phyloP scores from a whole-genome alignment of 2,797 vertebrate species.

The Epinephelus malabaricus region DNA sequence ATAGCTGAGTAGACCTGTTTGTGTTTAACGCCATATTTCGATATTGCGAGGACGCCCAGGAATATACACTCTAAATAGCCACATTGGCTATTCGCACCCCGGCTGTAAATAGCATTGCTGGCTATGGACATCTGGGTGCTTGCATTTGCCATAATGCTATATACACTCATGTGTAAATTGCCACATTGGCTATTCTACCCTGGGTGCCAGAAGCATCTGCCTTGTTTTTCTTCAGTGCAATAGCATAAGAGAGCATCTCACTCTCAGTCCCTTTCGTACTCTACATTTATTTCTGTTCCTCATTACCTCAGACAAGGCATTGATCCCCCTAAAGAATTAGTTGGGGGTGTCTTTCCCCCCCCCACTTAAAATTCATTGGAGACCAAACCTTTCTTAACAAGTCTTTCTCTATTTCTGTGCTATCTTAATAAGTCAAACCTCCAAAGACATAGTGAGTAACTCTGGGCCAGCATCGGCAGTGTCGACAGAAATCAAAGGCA shows the following conservation, averaged over 20 bases:
- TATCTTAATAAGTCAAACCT: slow-evolving; percentile 37
- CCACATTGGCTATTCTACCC: too few relatives aligned
- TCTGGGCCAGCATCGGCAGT: slow-evolving; percentile 14
- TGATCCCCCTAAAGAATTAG: slow-evolving; percentile 41
- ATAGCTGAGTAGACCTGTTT: too few relatives aligned
- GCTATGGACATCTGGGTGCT: too few relatives aligned
- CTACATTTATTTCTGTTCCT: slow-evolving; percentile 37
- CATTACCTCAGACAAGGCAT: slow-evolving; percentile 36
- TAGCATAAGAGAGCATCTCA: not conserved
- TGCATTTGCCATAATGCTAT: too few relatives aligned
- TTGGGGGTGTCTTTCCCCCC: slow-evolving; percentile 2
- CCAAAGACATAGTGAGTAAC: slow-evolving; percentile 24
- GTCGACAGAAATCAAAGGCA: slow-evolving; percentile 35
- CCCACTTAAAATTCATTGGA: slow-evolving; percentile 52
- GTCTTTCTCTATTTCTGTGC: slow-evolving; percentile 29
- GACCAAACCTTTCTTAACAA: slow-evolving; percentile 37
- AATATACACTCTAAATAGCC: too few relatives aligned
- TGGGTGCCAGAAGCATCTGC: too few relatives aligned
- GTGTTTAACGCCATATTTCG: too few relatives aligned
- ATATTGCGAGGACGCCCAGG: too few relatives aligned
- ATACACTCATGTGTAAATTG: too few relatives aligned
- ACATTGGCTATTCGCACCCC: too few relatives aligned
- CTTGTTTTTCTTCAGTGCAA: not conserved
- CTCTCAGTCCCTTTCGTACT: not conserved
- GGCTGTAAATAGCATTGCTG: too few relatives aligned